A percentile compares a stretch with the other conserved stretches of the same genome.
phyloP scores from a whole-genome alignment of 64 coral and sea anemone genomes.

The Pocillopora damicornis region DNA sequence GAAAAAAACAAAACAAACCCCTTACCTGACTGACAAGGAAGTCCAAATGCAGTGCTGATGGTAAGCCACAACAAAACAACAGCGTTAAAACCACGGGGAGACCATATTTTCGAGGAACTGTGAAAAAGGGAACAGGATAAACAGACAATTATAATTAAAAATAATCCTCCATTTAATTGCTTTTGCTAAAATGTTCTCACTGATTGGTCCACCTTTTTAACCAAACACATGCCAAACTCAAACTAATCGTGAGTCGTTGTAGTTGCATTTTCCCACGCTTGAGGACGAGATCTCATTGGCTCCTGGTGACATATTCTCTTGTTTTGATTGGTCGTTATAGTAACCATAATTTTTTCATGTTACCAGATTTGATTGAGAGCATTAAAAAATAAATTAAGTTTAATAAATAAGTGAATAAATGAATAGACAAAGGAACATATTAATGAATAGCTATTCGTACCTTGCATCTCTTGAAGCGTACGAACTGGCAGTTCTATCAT shows the following conservation, averaged over 20 bases:
- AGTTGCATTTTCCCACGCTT: too few relatives aligned
- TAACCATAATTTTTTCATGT: too few relatives aligned
- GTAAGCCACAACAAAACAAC: constrained; percentile 60
- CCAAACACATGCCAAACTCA: too few relatives aligned
- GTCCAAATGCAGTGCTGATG: constrained; percentile 45
- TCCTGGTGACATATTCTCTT: too few relatives aligned
- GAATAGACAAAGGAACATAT: background rate
- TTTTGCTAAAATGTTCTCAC: too few relatives aligned
- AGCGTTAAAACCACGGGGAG: constrained; percentile 36
- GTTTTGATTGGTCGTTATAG: too few relatives aligned
- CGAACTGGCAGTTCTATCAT: constrained; percentile 59
- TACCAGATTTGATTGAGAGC: too few relatives aligned
- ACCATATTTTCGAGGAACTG: constrained; percentile 57
- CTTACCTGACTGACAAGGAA: constrained; percentile 76
- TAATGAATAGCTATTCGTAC: background rate
- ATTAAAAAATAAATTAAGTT: background rate
- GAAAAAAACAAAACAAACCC: background rate
- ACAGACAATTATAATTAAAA: background rate
- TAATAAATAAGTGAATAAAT: background rate
- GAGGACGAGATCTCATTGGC: too few relatives aligned
- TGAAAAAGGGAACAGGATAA: background rate
- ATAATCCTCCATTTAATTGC: too few relatives aligned
- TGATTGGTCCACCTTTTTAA: too few relatives aligned
- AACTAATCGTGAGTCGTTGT: too few relatives aligned
- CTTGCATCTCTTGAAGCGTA: constrained; percentile 55